Conservation (phyloP, 1,140 invertebrate genomes). For the Phymorhynchus buccinoides region DNA sequence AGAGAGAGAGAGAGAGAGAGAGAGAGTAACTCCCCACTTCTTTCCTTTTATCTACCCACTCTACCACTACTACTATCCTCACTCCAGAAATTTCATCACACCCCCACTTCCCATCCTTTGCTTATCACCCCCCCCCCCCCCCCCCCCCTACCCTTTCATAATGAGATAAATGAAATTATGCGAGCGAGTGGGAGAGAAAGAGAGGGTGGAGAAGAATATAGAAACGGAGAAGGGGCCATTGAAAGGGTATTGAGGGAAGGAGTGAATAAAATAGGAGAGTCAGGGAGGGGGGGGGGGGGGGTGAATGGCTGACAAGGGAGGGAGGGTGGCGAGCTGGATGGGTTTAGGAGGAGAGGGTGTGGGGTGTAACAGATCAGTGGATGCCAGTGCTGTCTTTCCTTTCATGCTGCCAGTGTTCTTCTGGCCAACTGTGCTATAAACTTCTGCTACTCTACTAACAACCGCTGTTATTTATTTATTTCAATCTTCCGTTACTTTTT, state of each 20-base stretch:
- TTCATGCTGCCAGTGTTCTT: neutral
- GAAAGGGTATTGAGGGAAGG: conserved; percentile 19
- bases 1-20: neutral
- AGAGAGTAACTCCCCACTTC: neutral
- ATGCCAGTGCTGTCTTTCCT: neutral
- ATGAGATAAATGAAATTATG: conserved; percentile 50
- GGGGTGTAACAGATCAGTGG: neutral
- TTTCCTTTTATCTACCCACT: neutral
- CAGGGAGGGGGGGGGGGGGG: neutral
- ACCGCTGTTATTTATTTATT: no score
- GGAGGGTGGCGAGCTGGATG: no score
- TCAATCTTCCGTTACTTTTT: neutral
- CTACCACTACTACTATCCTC: neutral
- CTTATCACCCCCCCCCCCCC: neutral
- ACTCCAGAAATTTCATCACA: neutral
- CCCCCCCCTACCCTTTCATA: conserved; percentile 30
- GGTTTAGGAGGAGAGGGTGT: neutral
- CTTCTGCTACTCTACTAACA: neutral
- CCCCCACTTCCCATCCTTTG: neutral
- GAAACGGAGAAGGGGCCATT: conserved; percentile 21
- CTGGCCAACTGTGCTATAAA: neutral
- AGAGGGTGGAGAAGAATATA: neutral
- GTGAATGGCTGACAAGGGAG: neutral
- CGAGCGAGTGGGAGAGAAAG: neutral
- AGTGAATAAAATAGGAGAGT: neutral